phyloP scores from a whole-genome alignment of 2,113 vertebrate genomes.

The Leptodactylus fuscus region DNA sequence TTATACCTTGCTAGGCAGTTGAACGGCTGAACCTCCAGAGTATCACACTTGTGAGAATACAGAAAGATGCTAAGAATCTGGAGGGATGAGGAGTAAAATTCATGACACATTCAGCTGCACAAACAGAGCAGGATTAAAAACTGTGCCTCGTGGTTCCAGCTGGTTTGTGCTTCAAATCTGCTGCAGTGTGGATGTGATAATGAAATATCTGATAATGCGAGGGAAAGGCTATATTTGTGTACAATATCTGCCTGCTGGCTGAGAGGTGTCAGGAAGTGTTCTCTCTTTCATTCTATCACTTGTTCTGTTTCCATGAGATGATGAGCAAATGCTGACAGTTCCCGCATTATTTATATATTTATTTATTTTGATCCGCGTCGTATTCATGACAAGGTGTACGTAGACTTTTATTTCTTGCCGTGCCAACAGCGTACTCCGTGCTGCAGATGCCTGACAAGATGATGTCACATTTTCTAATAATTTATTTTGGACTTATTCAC shows the following conservation, averaged over 20 bases:
- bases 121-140: constrained; percentile 55
- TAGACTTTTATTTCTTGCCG: background rate
- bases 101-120: constrained; percentile 48
- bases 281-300: constrained; percentile 51
- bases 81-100: constrained; percentile 44
- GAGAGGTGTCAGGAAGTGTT: constrained; percentile 56
- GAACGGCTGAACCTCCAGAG: constrained; percentile 43
- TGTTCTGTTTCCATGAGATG: constrained; percentile 36
- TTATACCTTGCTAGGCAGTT: constrained; percentile 47
- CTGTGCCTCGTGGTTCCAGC: constrained; percentile 30
- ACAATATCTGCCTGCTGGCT: constrained; percentile 60
- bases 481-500: background rate
- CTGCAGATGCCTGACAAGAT: background rate
- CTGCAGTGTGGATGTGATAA: constrained; percentile 57
- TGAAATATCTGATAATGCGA: constrained; percentile 55
- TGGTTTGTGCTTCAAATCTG: constrained; percentile 53
- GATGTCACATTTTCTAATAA: constrained; percentile 23
- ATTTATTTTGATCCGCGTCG: constrained; percentile 31
- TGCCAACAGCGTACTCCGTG: background rate
- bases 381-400: constrained; percentile 10
- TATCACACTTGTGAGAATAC: constrained; percentile 42
- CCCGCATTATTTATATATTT: constrained; percentile 31
- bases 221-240: constrained; percentile 58
- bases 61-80: constrained; percentile 53
- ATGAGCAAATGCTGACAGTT: constrained; percentile 37